phyloP scores from a whole-genome alignment of 2,113 vertebrate genomes.

The Bos indicus region DNA sequence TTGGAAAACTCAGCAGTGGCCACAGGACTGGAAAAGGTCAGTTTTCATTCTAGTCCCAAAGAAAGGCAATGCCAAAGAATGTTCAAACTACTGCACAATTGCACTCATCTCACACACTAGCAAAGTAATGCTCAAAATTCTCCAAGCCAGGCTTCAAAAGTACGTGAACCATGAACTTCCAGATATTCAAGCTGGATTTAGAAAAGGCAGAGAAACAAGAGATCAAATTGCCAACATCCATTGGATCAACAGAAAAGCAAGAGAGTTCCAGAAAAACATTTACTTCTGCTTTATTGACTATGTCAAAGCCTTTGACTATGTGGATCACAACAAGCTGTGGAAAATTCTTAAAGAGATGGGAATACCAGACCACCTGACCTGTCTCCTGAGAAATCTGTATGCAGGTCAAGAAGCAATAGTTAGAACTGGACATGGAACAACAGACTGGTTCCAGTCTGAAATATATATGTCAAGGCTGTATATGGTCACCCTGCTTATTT shows the following conservation, averaged over 20 bases:
- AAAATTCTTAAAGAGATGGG: background rate
- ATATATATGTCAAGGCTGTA: background rate
- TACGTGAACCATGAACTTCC: background rate
- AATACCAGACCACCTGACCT: background rate
- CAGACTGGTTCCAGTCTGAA: background rate
- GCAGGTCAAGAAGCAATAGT: background rate
- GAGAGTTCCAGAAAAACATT: background rate
- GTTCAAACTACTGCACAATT: background rate
- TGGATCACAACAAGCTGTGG: background rate
- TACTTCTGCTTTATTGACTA: background rate
- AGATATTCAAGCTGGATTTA: background rate
- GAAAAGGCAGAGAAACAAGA: background rate
- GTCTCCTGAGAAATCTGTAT: background rate
- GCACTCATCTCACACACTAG: background rate
- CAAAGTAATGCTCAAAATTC: background rate
- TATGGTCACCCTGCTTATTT: background rate
- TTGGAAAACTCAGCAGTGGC: background rate
- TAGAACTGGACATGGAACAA: background rate
- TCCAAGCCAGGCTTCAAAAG: background rate
- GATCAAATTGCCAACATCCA: background rate
- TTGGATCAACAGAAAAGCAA: accelerated
- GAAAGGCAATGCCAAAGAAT: background rate
- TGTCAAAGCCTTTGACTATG: background rate
- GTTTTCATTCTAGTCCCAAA: background rate
- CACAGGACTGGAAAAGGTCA: background rate